phyloP scores from a whole-genome alignment of 1,140 invertebrate genomes.

The Hycleus cichorii region DNA sequence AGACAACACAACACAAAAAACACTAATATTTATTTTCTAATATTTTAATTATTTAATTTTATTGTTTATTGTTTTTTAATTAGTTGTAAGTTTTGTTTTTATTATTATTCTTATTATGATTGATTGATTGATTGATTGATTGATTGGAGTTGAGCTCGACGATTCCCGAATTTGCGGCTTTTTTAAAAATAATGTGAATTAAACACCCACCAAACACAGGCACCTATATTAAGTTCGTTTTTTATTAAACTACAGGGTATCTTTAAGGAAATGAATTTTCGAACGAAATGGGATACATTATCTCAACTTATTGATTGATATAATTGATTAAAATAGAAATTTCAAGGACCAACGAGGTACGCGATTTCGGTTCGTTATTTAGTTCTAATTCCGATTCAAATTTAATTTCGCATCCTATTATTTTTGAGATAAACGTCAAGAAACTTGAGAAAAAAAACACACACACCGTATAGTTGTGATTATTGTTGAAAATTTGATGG shows the following conservation, averaged over 20 bases:
- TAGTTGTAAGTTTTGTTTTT: neutral
- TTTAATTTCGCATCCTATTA: too few species aligned
- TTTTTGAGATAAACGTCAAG: too few species aligned
- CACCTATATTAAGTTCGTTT: constrained; percentile 31
- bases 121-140: too few species aligned
- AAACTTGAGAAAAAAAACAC: too few species aligned
- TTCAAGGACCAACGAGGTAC: constrained; percentile 40
- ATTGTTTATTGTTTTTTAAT: neutral
- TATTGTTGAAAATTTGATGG: constrained; percentile 27
- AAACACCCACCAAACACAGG: constrained; percentile 39
- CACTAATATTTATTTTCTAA: neutral
- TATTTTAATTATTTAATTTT: neutral
- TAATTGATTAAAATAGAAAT: constrained; percentile 26
- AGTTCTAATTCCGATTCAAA: too few species aligned
- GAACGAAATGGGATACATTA: constrained; percentile 39
- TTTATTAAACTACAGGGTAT: constrained; percentile 44
- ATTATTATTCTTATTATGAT: neutral
- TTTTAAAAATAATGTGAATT: too few species aligned
- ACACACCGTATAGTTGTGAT: constrained; percentile 12
- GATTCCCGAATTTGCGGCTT: constrained; percentile 27
- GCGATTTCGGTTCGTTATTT: constrained; percentile 10
- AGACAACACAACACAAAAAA: too few species aligned
- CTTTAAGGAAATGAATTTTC: constrained; percentile 16
- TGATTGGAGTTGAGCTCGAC: constrained; percentile 22
- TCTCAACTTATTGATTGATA: constrained; percentile 37